Base-by-base conservation (phyloP, 1,140 invertebrate genomes). In the Drosophila tsacasi region DNA sequence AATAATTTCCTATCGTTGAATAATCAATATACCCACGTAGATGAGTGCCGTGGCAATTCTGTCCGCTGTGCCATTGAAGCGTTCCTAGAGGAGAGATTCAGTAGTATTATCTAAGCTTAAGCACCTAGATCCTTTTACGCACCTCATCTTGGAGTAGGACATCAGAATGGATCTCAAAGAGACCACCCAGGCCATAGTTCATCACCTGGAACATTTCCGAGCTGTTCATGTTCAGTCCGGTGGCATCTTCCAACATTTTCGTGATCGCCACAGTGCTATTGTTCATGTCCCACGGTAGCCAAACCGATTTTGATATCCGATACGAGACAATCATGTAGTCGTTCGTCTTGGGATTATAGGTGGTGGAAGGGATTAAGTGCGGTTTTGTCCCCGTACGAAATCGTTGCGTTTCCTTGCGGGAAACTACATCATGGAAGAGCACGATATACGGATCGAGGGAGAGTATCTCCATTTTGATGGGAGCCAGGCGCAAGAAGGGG, bases 381-480 rank as follows among this genome's bases (percentile, higher is more conserved):
- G 27, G 3, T 17, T 55, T 54, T 17, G 21, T 27, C 0, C n/a
- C 23, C 1, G 0, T 6, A 19, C 67, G 37, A 23, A 71, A 46
- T 2, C 21, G 30, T 2, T 32, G 10, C 15, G 19, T 35, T 12
- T 54, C 52, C 13, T 23, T 46, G 7, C 0, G 19, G 12, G 30
- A 54, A 6, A 79, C 3, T 0, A 79, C 40, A 6, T 79, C 59
- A n/a, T 79, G 76, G 21, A 57, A 46, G 13, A 79, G 21, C 19
- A 54, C 35, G 0, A 79, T 32, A 5, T 54, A 71, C 0, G 76
- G 76, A 13, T 69, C 40, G 1, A 63, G 17, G 3, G 76, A 78
- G 4, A 79, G 40, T 1, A 79, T 21, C 30, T 79, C 76, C 35
- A 17, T 59, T 47, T 79, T 79, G 12, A 79, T 32, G 5, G 76